Evolutionary conservation across 2,888 invertebrate species (phyloP), one percentile per base, ranked within the genome.

Genomic region (Heliconius charithonia): DNA sequence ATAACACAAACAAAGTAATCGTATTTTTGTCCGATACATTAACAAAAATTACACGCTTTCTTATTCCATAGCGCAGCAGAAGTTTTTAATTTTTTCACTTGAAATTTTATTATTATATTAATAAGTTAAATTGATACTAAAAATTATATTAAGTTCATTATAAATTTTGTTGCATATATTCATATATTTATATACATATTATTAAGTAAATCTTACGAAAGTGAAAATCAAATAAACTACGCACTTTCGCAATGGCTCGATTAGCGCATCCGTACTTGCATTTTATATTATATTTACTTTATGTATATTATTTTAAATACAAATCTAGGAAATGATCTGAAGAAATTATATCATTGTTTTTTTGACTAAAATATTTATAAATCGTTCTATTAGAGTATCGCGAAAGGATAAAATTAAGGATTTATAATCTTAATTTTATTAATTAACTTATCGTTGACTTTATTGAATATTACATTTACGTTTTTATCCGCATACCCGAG

Each of bases 1-100:
- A 71, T 51, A 27, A 56, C 27, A 13, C 29, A 32, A 72, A 56
- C 9, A 13, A 27, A 59, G 59, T 22, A n/a, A 72, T 59, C 59
- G 16, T 37, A 32, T 72, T 72, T 59, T 71, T n/a, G 37, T 59
- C 16, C 13, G 32, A 29, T 72, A 37, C 13, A 59, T 72, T 72
- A 13, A 72, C 56, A 72, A 72, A 56, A 72, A 32, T 72, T 72
- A 59, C 59, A 72, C 59, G 72, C 72, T 72, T 72, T 72, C 72
- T 72, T 16, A 32, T 13, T 72, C 25, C 25, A 4, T 32, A 56
- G 3, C n/a, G 10, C 56, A 9, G 9, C 25, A 16, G 6, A 45
- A 41, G 16, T 37, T 13, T 41, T 67, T 4, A 69, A 37, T 69
- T 67, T 67, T 67, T 37, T 69, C n/a, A 67, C 37, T 7, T 41